phyloP scores from a whole-genome alignment of 1,140 invertebrate species.

The Trichoplusia ni region DNA sequence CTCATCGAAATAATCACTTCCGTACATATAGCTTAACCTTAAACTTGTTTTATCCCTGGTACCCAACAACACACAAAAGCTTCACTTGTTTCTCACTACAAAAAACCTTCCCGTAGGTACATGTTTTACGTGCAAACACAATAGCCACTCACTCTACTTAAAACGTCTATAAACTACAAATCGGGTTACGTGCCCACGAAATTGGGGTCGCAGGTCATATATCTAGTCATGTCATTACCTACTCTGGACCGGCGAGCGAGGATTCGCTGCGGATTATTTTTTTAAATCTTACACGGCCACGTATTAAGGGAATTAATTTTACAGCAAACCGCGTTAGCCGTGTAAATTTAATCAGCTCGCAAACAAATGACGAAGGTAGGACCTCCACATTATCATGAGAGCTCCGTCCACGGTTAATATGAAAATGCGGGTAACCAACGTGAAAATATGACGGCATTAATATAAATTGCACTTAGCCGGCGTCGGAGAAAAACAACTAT shows the following conservation, averaged over 20 bases:
- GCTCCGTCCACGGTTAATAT: constrained; percentile 68
- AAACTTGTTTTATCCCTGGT: too few species aligned
- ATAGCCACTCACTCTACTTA: background rate
- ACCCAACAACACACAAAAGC: too few species aligned
- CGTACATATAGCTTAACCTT: too few species aligned
- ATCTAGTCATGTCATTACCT: background rate
- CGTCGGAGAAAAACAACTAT: constrained; percentile 60
- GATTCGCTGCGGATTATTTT: background rate
- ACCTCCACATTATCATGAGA: constrained; percentile 65
- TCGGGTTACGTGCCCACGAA: background rate
- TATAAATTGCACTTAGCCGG: constrained; percentile 69
- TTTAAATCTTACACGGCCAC: constrained; percentile 26
- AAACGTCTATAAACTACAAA: constrained; percentile 18
- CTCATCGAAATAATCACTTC: too few species aligned
- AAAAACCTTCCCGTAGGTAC: background rate
- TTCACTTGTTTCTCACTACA: too few species aligned
- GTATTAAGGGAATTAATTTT: constrained; percentile 51
- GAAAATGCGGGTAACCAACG: constrained; percentile 72
- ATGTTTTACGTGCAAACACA: background rate
- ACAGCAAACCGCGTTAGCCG: constrained; percentile 53
- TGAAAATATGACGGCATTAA: constrained; percentile 72
- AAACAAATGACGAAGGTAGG: constrained; percentile 74
- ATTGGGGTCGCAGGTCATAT: background rate
- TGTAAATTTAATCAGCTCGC: constrained; percentile 72
- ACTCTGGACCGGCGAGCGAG: background rate